Evolutionary conservation across 37 sponge, comb jelly and placozoan species (phyloP), one percentile per base, ranked within the genome.

Genomic region (Spongia lamella): DNA sequence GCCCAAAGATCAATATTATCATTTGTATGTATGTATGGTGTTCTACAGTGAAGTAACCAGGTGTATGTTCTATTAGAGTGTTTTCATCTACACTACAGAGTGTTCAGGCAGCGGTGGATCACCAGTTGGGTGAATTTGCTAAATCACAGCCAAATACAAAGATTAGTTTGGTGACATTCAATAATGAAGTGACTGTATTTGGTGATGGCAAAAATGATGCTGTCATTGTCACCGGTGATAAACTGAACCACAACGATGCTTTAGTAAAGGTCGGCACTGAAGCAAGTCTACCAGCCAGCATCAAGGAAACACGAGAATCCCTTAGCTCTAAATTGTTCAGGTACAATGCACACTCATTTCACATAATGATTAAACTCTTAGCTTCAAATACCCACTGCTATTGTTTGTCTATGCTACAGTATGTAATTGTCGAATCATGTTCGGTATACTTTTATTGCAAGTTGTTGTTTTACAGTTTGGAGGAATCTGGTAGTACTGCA

Each of bases 401-500:
- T n/a, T n/a, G n/a, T n/a, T n/a, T n/a, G n/a, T n/a, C n/a, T n/a
- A n/a, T n/a, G n/a, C n/a, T n/a, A n/a, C n/a, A n/a, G n/a, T n/a
- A n/a, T n/a, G n/a, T n/a, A n/a, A n/a, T n/a, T n/a, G n/a, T n/a
- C n/a, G n/a, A n/a, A n/a, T 85, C 53, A 75, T 71, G 93, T 93
- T 72, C 70, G 64, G 36, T 21, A 16, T 26, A 57, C 59, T 13
- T 13, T 43, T 13, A 43, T 43, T 5, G 5, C 47, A 43, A 5
- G 9, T 43, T 13, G 7, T 29, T 22, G 4, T 53, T 20, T 38
- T 57, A 21, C 30, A 93, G 93, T 22, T 57, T 93, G 51, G 86
- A 88, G 68, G 93, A 93, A 61, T 64, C 68, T 26, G 93, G 93
- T n/a, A 85, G 84, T 73, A 93, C 93, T 38, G 93, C 93, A 7